phyloP scores from a whole-genome alignment of 2,888 invertebrate species.

The Margaritifera margaritifera region DNA sequence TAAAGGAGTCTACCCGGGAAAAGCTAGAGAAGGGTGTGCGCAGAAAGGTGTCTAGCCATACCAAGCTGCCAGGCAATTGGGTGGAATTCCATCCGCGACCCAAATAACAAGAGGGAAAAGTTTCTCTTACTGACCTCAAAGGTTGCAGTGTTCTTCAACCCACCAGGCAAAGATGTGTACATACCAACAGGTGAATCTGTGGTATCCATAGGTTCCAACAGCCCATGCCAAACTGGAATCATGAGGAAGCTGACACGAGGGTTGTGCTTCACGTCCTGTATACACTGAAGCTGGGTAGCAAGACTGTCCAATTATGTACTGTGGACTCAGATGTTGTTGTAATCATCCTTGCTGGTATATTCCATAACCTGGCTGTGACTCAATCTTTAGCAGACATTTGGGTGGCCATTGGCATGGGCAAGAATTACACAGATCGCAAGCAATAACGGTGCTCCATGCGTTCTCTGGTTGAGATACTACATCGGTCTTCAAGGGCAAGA shows the following conservation, averaged over 20 bases:
- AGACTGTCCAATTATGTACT: neutral
- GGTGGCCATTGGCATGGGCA: constrained; percentile 7
- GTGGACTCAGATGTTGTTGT: neutral
- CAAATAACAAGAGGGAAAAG: neutral
- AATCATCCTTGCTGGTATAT: neutral
- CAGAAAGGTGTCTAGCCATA: neutral
- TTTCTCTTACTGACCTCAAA: neutral
- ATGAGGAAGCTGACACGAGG: too few species aligned
- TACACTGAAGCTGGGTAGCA: too few species aligned
- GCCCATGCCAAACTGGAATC: neutral
- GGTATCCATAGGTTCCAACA: neutral
- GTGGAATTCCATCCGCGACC: constrained; percentile 1
- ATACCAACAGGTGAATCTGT: too few species aligned
- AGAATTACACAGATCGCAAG: constrained; percentile 6
- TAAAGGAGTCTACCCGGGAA: neutral
- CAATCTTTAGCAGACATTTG: neutral
- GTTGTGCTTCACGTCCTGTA: too few species aligned
- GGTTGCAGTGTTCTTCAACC: too few species aligned
- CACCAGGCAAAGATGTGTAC: too few species aligned
- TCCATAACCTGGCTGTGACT: neutral
- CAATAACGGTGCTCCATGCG: neutral
- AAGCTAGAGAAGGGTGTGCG: neutral
- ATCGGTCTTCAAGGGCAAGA: neutral
- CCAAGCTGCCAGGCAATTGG: neutral
- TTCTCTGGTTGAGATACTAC: neutral